Base-by-base conservation (phyloP, 2,797 vertebrate species). In the Danio aesculapii region DNA sequence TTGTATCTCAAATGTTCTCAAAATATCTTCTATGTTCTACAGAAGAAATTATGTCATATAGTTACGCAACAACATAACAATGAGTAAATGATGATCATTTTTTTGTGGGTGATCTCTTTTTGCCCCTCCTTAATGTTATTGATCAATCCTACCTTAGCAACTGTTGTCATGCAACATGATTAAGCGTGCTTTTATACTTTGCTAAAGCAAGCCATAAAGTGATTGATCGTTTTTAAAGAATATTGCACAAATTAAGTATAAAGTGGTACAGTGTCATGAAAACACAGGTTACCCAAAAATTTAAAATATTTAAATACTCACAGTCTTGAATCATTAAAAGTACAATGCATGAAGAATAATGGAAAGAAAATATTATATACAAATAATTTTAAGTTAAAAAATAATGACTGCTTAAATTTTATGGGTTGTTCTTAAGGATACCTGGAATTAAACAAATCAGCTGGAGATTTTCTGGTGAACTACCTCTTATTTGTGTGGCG, bases 61-160 rank as follows among this genome's bases (percentile, higher is more conserved):
- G 66, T 50, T 68, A 52, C 39, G n/a, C 41, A 58, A 21, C 8
- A 17, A 64, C 12, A 73, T 21, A 1, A 21, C 16, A 52, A 52
- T 46, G 53, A 73, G 70, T 46, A 19, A 73, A 46, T 46, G 53
- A 72, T 58, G 53, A 58, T 39, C 4, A 14, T 50, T n/a, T 43
- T 13, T 8, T 70, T 43, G 41, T 8, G 14, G 50, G 49, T 53
- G 10, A 55, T 41, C 49, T 41, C 49, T 67, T 67, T 49, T 47
- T 47, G 9, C 1, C n/a, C 47, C 13, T 1, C 21, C 21, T 53
- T 53, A 11, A n/a, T 70, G 14, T 6, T 41, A 52, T 41, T 53
- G 49, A 53, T 30, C 14, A 70, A 70, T 70, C 30, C 30, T 12
- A 41, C 30, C 59, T 62, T 39, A 4, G 58, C 30, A 71, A 17